A percentile compares a stretch with the other conserved stretches of the same genome.
phyloP scores from a whole-genome alignment of 2,113 vertebrate species.

The Ahaetulla prasina region DNA sequence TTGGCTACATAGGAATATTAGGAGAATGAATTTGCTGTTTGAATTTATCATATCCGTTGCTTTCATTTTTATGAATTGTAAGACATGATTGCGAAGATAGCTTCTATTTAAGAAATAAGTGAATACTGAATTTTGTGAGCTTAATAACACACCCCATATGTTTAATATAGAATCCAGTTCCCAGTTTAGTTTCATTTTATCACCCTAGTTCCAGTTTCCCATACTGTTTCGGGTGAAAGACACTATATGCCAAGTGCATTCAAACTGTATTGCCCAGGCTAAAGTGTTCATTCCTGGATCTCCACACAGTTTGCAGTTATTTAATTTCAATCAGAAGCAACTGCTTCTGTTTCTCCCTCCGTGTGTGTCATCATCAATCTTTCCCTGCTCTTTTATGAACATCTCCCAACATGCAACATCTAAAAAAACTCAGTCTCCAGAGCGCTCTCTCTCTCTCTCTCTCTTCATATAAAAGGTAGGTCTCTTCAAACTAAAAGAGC shows the following conservation, averaged over 20 bases:
- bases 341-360: constrained; percentile 76
- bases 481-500: constrained; percentile 13
- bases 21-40: neutral
- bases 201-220: constrained; percentile 39
- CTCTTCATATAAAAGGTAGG: neutral
- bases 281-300: constrained; percentile 70
- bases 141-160: constrained; percentile 31
- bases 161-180: constrained; percentile 6
- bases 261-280: constrained; percentile 67
- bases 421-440: constrained; percentile 64
- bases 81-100: neutral
- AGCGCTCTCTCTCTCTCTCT: constrained; percentile 23
- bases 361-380: constrained; percentile 82
- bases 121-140: constrained; percentile 32
- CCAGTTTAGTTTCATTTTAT: constrained; percentile 26
- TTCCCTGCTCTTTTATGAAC: constrained; percentile 69
- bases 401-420: constrained; percentile 70
- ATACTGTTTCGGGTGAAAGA: constrained; percentile 47
- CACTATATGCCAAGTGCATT: constrained; percentile 58
- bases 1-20: no score
- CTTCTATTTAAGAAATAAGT: constrained; percentile 31
- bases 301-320: constrained; percentile 77
- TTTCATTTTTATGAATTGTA: neutral
- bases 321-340: constrained; percentile 82
- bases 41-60: neutral